Base-by-base conservation (phyloP, 2,888 invertebrate genomes). In the Platycheirus albimanus region DNA sequence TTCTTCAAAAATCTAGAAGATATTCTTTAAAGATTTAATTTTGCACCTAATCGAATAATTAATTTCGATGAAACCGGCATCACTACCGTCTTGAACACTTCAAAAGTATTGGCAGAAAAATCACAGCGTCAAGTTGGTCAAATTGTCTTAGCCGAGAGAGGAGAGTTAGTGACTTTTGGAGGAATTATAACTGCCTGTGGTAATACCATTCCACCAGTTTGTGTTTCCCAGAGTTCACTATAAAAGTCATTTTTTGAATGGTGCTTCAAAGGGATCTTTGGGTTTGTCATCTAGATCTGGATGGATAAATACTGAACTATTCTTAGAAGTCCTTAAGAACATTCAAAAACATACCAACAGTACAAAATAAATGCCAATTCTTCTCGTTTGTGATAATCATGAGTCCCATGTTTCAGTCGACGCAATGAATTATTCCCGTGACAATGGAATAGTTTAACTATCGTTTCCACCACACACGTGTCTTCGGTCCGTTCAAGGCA, bases 241-340 rank as follows among this genome's bases (percentile, higher is more conserved):
- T n/a, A n/a, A n/a, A n/a, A n/a, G 30, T 19, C 1, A 72, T 72
- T 72, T 72, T n/a, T 24, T 74, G 24, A 56, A 74, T 47, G 66
- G 74, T 47, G 56, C 54, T 38, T 43, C 74, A 20, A 56, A 61
- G 10, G 61, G 49, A 36, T 28, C 33, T 49, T 58, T 70, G 24
- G 70, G 70, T 38, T 47, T 58, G 24, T 20, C 47, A 45, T 70
- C 70, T 36, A 47, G 58, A 47, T 58, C 30, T 74, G n/a, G n/a
- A n/a, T n/a, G n/a, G n/a, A n/a, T n/a, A n/a, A n/a, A n/a, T n/a
- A n/a, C n/a, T n/a, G n/a, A n/a, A n/a, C n/a, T n/a, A n/a, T n/a
- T n/a, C n/a, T n/a, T n/a, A n/a, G n/a, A n/a, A n/a, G n/a, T n/a
- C n/a, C n/a, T n/a, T n/a, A n/a, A n/a, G n/a, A n/a, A n/a, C n/a